Percentiles rank a stretch among this genome's conserved stretches.
These are phyloP conservation scores for Eptatretus burgeri DNA, from an alignment of 2,113 vertebrate species.

Conservation along the genomic window DNA sequence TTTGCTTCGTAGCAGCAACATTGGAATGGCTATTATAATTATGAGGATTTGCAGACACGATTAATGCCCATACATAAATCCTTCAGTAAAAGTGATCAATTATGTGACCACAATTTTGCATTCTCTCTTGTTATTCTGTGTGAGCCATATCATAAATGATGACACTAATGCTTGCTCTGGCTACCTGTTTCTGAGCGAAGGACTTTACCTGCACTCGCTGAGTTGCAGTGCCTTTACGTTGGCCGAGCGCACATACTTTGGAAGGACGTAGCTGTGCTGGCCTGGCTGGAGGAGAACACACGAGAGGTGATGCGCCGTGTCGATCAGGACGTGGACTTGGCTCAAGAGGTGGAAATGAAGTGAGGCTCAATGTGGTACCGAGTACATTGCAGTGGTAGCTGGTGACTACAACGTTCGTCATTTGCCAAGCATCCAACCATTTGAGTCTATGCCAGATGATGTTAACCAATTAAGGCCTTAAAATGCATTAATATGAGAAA, in stretches of 20 bases:
- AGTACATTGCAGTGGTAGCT: not conserved
- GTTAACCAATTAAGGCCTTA: too few species aligned
- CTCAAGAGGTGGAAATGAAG: slow-evolving; percentile 45
- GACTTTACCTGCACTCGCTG: slow-evolving; percentile 40
- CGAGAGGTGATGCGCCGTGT: slow-evolving; percentile 32
- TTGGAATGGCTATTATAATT: too few species aligned
- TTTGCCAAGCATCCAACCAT: too few species aligned
- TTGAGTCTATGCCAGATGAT: too few species aligned
- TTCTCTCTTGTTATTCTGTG: too few species aligned
- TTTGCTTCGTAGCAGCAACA: too few species aligned
- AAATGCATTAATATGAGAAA: too few species aligned
- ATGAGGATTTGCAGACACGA: too few species aligned
- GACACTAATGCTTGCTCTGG: not conserved
- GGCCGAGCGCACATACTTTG: slow-evolving; percentile 43
- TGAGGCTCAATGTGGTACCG: slow-evolving; percentile 16
- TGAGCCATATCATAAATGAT: too few species aligned
- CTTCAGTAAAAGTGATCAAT: too few species aligned
- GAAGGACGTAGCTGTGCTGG: slow-evolving; percentile 45
- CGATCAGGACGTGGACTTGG: slow-evolving; percentile 26
- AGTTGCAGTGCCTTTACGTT: slow-evolving; percentile 50
- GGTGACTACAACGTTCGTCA: not conserved
- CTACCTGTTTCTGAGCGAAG: slow-evolving; percentile 15
- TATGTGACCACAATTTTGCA: too few species aligned
- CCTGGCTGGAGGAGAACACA: slow-evolving; percentile 56
- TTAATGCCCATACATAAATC: too few species aligned